Conservation (phyloP, 2,888 invertebrate genomes). For the Chrysolina oricalcia region DNA sequence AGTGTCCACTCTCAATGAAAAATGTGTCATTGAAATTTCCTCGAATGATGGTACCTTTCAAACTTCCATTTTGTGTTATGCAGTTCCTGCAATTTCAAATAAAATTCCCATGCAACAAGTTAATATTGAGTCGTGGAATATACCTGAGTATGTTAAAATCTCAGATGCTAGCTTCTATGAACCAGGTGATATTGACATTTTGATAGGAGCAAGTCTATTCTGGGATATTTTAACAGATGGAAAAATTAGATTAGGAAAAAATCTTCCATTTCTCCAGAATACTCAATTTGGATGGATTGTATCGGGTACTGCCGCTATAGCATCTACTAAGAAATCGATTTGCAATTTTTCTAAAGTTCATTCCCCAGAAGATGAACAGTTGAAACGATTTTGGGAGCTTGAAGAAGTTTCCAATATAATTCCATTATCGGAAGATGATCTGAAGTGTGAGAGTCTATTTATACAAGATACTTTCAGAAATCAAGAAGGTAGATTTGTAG, state of each 20-base stretch:
- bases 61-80: slow-evolving; percentile 32
- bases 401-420: slow-evolving; percentile 31
- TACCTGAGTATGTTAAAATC: slow-evolving; percentile 36
- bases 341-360: slow-evolving; percentile 37
- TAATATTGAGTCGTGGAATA: slow-evolving; percentile 5
- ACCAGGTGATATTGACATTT: slow-evolving; percentile 36
- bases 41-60: slow-evolving; percentile 31
- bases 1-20: slow-evolving; percentile 21
- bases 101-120: slow-evolving; percentile 28
- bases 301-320: slow-evolving; percentile 21
- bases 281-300: slow-evolving; percentile 40
- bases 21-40: slow-evolving; percentile 13
- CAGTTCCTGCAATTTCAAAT: slow-evolving; percentile 34
- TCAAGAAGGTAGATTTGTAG: slow-evolving; percentile 36
- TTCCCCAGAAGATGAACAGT: slow-evolving; percentile 40
- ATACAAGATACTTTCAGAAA: slow-evolving; percentile 26
- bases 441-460: slow-evolving; percentile 34
- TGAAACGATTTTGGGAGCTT: slow-evolving; percentile 40
- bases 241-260: slow-evolving; percentile 37
- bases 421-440: slow-evolving; percentile 23
- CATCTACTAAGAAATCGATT: neutral
- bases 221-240: slow-evolving; percentile 40
- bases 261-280: slow-evolving; percentile 37
- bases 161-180: slow-evolving; percentile 38
- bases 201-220: slow-evolving; percentile 46